Base-by-base conservation (phyloP, 2,888 invertebrate genomes). In the Barypeithes pellucidus region DNA sequence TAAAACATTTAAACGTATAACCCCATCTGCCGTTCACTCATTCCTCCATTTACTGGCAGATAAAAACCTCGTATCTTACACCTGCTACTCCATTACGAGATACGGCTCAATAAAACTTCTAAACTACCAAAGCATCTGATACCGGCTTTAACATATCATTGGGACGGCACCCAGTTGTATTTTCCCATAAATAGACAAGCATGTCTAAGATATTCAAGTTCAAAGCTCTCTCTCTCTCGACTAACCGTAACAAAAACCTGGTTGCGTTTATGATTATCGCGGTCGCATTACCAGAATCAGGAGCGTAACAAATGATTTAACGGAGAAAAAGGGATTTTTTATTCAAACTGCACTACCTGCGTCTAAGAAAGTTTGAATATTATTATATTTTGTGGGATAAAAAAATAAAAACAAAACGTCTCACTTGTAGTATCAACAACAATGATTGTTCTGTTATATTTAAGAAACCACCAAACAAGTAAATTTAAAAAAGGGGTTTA, bases 61-160 rank as follows among this genome's bases (percentile, higher is more conserved):
- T 69, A 73, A 73, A 73, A 70, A 73, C 29, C 70, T 33, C 66
- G 73, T 69, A 73, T 68, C 65, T 73, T 36, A 70, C 73, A 73
- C 73, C 73, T 73, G 73, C 69, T 73, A 63, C 73, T 63, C 63
- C 73, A 70, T 73, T 67, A 73, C 70, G 70, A 73, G 61, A 65
- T 73, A 73, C 66, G 41, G 59, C 67, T 61, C 73, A 70, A 73
- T 73, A 73, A 73, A 73, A 73, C 66, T 73, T 73, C 54, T 18
- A 73, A 73, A 73, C 43, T 73, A 67, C 66, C 45, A 60, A 47
- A 66, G 60, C 69, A 73, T 69, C 66, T 52, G 70, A 69, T 67
- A 60, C 61, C 61, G 45, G 45, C 66, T 52, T 52, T 62, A 67
- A 67, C 73, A 63, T 68, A 73, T 69, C 73, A 69, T 57, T 72